These are phyloP conservation scores for Amiota minor DNA, from an alignment of 2,888 invertebrate species.

Conservation along the genomic window DNA sequence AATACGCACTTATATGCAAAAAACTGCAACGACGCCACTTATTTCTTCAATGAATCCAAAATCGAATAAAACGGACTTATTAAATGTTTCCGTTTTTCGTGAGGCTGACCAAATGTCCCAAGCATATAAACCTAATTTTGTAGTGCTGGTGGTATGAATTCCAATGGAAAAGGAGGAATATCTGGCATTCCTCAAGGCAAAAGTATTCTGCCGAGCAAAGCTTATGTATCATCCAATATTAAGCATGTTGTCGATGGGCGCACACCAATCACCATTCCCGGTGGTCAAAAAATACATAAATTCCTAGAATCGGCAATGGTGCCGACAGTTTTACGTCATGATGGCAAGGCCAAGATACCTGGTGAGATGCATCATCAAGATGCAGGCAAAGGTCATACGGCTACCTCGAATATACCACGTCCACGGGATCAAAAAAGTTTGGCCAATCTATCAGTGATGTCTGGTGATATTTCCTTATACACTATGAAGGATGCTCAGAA, in stretches of 20 bases:
- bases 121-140: slow-evolving; percentile 40
- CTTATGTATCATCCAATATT: slow-evolving; percentile 69
- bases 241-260: slow-evolving; percentile 71
- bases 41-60: slow-evolving; percentile 64
- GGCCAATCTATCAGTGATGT: slow-evolving; percentile 71
- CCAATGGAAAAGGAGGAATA: slow-evolving; percentile 2
- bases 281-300: slow-evolving; percentile 69
- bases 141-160: background rate
- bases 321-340: slow-evolving; percentile 70
- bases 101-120: slow-evolving; percentile 65
- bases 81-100: slow-evolving; percentile 54
- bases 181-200: slow-evolving; percentile 30
- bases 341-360: slow-evolving; percentile 69
- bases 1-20: slow-evolving; percentile 73
- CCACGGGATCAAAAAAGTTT: slow-evolving; percentile 61
- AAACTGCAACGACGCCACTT: slow-evolving; percentile 70
- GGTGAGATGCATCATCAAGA: slow-evolving; percentile 24
- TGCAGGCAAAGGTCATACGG: background rate
- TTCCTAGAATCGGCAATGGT: slow-evolving; percentile 65
- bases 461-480: slow-evolving; percentile 73
- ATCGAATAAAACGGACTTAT: slow-evolving; percentile 44
- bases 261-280: slow-evolving; percentile 68
- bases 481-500: slow-evolving; percentile 73
- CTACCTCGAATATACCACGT: slow-evolving; percentile 45
- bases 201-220: slow-evolving; percentile 68